Conservation (phyloP, 2,113 vertebrate species). For the Pterocles gutturalis region DNA sequence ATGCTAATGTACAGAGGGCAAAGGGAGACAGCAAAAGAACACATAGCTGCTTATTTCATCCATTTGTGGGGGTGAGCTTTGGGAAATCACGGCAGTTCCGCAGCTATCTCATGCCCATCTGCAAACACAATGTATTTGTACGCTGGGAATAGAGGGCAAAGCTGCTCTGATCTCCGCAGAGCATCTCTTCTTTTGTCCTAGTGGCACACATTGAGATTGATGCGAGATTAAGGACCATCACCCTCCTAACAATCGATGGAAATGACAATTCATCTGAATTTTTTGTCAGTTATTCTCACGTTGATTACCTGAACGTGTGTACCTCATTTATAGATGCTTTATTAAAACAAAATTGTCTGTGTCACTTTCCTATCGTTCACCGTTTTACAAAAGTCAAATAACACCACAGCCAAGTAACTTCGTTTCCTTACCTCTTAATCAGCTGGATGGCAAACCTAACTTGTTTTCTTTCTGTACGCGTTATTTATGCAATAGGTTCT, state of each 20-base stretch:
- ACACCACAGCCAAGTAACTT: constrained; percentile 31
- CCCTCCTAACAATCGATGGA: constrained; percentile 86
- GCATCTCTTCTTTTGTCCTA: constrained; percentile 91
- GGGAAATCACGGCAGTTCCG: constrained; percentile 91
- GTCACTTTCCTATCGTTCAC: constrained; percentile 60
- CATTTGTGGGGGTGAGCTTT: constrained; percentile 84
- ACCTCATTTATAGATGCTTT: constrained; percentile 81
- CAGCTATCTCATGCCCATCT: constrained; percentile 88
- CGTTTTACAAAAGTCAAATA: constrained; percentile 41
- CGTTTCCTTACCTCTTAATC: constrained; percentile 46
- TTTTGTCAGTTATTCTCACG: constrained; percentile 84
- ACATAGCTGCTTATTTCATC: constrained; percentile 89
- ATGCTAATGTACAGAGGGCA: constrained; percentile 90
- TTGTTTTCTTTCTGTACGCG: not conserved
- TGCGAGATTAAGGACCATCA: constrained; percentile 92
- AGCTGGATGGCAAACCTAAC: constrained; percentile 38
- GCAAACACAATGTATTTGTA: constrained; percentile 91
- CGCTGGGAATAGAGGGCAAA: constrained; percentile 86
- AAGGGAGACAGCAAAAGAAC: constrained; percentile 86
- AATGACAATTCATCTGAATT: constrained; percentile 88
- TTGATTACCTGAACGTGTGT: constrained; percentile 80
- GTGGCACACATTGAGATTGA: constrained; percentile 99
- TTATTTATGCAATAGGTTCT: constrained; percentile 52
- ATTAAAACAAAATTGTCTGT: constrained; percentile 78
- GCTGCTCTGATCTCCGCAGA: constrained; percentile 86